phyloP scores from a whole-genome alignment of 2,113 vertebrate species.

The Symphodus melops region DNA sequence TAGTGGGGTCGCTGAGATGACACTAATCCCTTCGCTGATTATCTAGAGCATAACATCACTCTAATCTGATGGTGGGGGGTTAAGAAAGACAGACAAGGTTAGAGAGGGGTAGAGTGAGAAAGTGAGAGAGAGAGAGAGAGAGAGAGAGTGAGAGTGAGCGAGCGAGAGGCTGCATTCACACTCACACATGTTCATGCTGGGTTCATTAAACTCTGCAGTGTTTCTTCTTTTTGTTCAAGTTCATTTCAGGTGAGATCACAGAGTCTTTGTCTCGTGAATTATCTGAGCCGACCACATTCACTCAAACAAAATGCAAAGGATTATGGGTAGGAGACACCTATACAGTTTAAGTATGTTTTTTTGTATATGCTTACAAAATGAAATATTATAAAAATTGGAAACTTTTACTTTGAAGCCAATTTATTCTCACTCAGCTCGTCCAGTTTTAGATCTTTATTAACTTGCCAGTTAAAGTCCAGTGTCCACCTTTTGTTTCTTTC shows the following conservation, averaged over 20 bases:
- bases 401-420: no score
- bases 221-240: conserved; percentile 15
- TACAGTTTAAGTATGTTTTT: no score
- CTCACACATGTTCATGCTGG: conserved; percentile 38
- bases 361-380: no score
- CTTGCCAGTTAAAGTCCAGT: no score
- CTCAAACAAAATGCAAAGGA: no score
- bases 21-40: conserved; percentile 81
- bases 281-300: neutral
- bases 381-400: no score
- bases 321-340: no score
- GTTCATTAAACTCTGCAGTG: conserved; percentile 33
- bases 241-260: conserved; percentile 20
- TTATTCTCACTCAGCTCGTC: no score
- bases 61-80: conserved; percentile 71
- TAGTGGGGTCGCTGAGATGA: conserved; percentile 77
- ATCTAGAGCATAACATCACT: conserved; percentile 81
- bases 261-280: neutral
- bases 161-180: conserved; percentile 16
- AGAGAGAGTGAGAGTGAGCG: neutral
- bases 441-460: no score
- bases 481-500: no score
- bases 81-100: conserved; percentile 71
- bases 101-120: conserved; percentile 7
- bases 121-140: neutral